These are phyloP conservation scores for Cotesia vestalis DNA, from an alignment of 1,140 invertebrate species.

Conservation along the genomic window DNA sequence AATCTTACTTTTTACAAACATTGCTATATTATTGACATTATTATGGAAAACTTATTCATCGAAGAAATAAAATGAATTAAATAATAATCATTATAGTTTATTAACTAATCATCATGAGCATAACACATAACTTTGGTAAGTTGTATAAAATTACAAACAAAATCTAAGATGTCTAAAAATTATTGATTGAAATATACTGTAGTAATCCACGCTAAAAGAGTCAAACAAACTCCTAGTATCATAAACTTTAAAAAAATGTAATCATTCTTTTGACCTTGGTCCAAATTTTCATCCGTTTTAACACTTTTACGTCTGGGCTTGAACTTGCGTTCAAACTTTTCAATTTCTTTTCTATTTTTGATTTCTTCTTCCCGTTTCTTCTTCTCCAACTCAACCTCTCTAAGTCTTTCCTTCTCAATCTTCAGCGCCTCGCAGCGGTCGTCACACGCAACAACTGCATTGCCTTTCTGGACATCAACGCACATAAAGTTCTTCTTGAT, in stretches of 20 bases:
- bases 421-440: slow-evolving; percentile 70
- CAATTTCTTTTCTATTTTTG: slow-evolving; percentile 74
- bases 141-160: too few species aligned
- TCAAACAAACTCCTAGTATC: too few species aligned
- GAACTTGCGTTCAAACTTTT: slow-evolving; percentile 78
- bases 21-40: too few species aligned
- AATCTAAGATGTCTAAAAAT: too few species aligned
- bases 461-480: slow-evolving; percentile 67
- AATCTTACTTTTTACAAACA: too few species aligned
- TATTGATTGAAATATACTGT: too few species aligned
- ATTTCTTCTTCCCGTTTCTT: slow-evolving; percentile 70
- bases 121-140: too few species aligned
- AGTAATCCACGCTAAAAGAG: too few species aligned
- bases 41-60: too few species aligned
- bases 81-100: background rate
- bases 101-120: too few species aligned
- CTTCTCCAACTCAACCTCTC: slow-evolving; percentile 66
- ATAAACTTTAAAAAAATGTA: too few species aligned
- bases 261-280: background rate
- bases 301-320: slow-evolving; percentile 69
- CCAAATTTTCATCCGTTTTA: slow-evolving; percentile 36
- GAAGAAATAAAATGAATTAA: background rate
- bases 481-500: slow-evolving; percentile 82
- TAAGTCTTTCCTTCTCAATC: slow-evolving; percentile 64
- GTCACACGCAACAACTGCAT: slow-evolving; percentile 71